A percentile compares a stretch with the other conserved stretches of the same genome.
Evolutionary conservation across 2,113 vertebrate genomes (phyloP).

Genomic region (Bambusicola thoracicus): DNA sequence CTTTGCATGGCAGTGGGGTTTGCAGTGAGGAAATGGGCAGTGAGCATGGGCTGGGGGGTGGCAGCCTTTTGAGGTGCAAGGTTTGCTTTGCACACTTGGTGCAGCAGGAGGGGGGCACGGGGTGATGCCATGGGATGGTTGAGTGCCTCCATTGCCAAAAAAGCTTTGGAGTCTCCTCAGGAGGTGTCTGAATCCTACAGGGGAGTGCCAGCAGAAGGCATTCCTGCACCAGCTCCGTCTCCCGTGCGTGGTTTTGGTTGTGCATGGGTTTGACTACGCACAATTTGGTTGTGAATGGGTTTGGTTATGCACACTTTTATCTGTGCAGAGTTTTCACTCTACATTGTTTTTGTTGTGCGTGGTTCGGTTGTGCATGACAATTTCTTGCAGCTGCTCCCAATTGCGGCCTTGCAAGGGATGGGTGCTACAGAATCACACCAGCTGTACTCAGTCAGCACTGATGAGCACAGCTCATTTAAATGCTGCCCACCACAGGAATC

Average conservation of each 20-base stretch:
- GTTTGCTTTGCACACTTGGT: neutral
- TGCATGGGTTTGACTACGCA: neutral
- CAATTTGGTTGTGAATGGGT: no score
- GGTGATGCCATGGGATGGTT: neutral
- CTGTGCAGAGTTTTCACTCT: neutral
- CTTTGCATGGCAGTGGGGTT: neutral
- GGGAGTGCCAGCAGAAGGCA: conserved; percentile 1
- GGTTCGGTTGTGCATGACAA: neutral
- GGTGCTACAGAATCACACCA: neutral
- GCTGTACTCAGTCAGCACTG: neutral
- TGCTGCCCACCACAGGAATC: neutral
- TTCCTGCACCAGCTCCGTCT: neutral
- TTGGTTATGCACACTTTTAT: no score
- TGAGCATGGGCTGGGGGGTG: neutral
- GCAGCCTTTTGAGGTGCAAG: neutral
- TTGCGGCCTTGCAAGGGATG: neutral
- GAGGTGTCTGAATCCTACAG: neutral
- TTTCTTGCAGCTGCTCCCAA: neutral
- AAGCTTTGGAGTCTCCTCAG: neutral
- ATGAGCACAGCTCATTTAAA: neutral
- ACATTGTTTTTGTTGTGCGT: neutral
- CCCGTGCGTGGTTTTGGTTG: neutral
- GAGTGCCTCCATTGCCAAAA: neutral
- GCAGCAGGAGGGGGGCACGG: neutral
- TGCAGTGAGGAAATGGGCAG: neutral